Base-by-base conservation (phyloP, 1,140 invertebrate genomes). In the Gonioctena quinquepunctata region DNA sequence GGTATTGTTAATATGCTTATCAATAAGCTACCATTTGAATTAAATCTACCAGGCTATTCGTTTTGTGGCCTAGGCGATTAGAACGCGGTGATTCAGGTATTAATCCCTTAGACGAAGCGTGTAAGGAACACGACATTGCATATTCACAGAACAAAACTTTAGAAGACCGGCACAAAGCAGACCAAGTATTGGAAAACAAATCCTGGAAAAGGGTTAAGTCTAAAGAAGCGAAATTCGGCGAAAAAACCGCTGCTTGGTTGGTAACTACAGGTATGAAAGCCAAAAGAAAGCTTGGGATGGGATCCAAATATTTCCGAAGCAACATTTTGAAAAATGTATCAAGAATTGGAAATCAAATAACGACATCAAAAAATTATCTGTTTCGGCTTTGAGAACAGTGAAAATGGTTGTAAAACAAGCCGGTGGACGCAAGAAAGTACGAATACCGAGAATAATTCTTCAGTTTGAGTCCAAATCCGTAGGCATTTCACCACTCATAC, bases 21-120 rank as follows among this genome's bases (percentile, higher is more conserved):
- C 19, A 80, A 86, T 76, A 79, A 79, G 19, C 64, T 86, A 19
- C 83, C 84, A 1, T 60, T 84, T 64, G 84, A 87, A 80, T 23
- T 84, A 42, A 82, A 87, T 79, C 66, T 86, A 60, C 84, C 85
- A 5, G 77, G 74, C 16, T 87, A 84, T 81, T 70, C 81, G 25
- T 86, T 72, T 86, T n/a, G 85, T 68, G 84, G 83, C 4, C 83
- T 83, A 5, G 85, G 84, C 69, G 83, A 68, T 78, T 86, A 76
- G 63, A 21, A 33, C 75, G 82, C 64, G 83, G 81, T 49, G 82
- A 86, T 80, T 27, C 50, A 42, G 82, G 83, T 23, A 76, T 86
- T 22, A 86, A 86, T 80, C 59, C 60, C 16, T 76, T 87, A 26
- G 84, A 87, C 75, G 27, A 76, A 62, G 79, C 81, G 25, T 85